Base-by-base conservation (phyloP, 2,113 vertebrate species). In the Rallus limicola region DNA sequence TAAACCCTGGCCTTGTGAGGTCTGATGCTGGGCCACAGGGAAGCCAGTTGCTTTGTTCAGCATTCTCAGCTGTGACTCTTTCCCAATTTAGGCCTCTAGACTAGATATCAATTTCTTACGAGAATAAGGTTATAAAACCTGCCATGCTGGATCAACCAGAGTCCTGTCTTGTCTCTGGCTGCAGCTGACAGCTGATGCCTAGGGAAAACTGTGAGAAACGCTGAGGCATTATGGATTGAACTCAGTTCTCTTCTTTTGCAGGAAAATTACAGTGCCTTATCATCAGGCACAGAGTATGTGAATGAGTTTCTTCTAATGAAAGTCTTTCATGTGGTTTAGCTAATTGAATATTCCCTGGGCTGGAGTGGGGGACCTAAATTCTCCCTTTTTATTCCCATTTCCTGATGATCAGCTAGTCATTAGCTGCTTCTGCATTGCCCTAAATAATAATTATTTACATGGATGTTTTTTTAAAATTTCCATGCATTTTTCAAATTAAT, bases 41-140 rank as follows among this genome's bases (percentile, higher is more conserved):
- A 76, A 94, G 42, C 81, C 55, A 65, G 48, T 85, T 0, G 13
- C 26, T 65, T 56, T 34, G 18, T 88, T 94, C 11, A 18, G 82
- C 69, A 76, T 96, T 94, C 95, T 85, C 93, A 95, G 95, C 93
- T 94, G 88, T 80, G 85, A 20, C 50, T 34, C 62, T 7, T 95
- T 97, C 88, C 92, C 90, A 80, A 95, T 93, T 92, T 96, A 95
- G 70, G 21, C 33, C 34, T 93, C 88, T 82, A 6, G 84, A 60
- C 13, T 26, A 40, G 75, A 31, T 68, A 92, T 85, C 85, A 25
- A 16, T 94, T 95, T 86, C 69, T 77, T 84, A 64, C 0, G 3
- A 91, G 85, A 69, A 69, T 9, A 46, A 63, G 21, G 7, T 36
- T 31, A 5, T 85, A 60, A 50, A 60, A 87, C 19, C 6, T 13